Base-by-base conservation (phyloP, 2,888 invertebrate species). In the Mycalesis mineus region DNA sequence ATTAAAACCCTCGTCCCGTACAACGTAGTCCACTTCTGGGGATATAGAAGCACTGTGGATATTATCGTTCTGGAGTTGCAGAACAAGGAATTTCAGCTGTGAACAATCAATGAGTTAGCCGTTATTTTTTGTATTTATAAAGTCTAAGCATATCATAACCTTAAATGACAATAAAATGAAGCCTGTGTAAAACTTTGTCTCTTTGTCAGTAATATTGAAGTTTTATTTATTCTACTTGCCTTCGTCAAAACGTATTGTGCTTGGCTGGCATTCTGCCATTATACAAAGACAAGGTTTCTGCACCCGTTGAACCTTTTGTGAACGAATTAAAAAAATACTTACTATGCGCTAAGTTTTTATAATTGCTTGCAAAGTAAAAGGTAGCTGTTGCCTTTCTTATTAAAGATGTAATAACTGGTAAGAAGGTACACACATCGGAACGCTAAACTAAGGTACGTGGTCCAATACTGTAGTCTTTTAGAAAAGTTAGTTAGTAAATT, bases 221-320 rank as follows among this genome's bases (percentile, higher is more conserved):
- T 13, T 22, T 6, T 28, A 28, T 28, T 13, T 28, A n/a, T 28
- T 28, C n/a, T 11, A 22, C 28, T 29, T 44, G 44, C 41, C 17
- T 17, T 11, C 9, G n/a, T 7, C 44, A 2, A 13, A 29, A 28
- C 1, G 28, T 28, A 44, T 44, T 44, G 29, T 44, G 28, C 7
- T 13, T 29, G 13, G n/a, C 13, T 44, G 44, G 44, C 44, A 41
- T n/a, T 41, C 41, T 44, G 44, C 44, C 44, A 44, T 28, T 44
- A 22, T 22, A 44, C 44, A 28, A 13, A 28, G 29, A 44, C 44
- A 44, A 44, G 29, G 28, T 13, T 22, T 1, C 44, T 44, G 28
- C 44, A 29, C 13, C 44, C 44, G 44, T 7, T 44, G 2, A 41
- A 22, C 9, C 41, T 41, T 11, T 22, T 22, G 41, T 17, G 11